Evolutionary conservation across 2,113 vertebrate genomes (phyloP), one percentile per base, ranked within the genome.

Genomic region (Cephalopterus ornatus): DNA sequence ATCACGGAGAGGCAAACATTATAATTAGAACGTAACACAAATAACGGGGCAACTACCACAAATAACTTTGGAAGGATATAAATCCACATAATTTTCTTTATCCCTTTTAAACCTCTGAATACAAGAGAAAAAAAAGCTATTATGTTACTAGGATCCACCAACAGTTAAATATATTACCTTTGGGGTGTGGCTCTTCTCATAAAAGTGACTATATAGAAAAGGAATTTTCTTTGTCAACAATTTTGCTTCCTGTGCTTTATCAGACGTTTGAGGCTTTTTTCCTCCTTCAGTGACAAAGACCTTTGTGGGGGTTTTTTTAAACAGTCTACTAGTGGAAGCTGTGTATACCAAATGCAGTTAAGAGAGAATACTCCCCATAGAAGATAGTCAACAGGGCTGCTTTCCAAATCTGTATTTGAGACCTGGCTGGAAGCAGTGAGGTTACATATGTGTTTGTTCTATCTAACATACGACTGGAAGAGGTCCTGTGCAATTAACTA

Each of bases 161-260:
- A 86, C n/a, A 91, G 93, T 92, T 92, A 95, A 96, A 87, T 20
- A 6, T 24, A 85, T 46, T 82, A 96, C 96, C 93, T 96, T 93
- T 85, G 66, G 80, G 92, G 95, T 55, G 96, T 78, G 96, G 79
- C 37, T 9, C 68, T 81, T 86, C 91, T 92, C 83, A 93, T 89
- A 66, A 93, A 94, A 93, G 16, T 96, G 93, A 96, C 95, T 94
- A 68, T 10, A 93, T 21, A 84, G 86, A 96, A 92, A 86, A 94
- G 88, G 93, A 96, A 96, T 95, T 96, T 93, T 96, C 95, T 91
- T 71, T 22, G 93, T 97, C 95, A 95, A 97, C 92, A 96, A 9
- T 95, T 97, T 82, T 87, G 61, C 66, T 96, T 96, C 93, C 96
- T 87, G 93, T 53, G 72, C 73, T 93, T 95, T 93, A 88, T 91